phyloP scores from a whole-genome alignment of 2,113 vertebrate genomes.

The Sebastes fasciatus region DNA sequence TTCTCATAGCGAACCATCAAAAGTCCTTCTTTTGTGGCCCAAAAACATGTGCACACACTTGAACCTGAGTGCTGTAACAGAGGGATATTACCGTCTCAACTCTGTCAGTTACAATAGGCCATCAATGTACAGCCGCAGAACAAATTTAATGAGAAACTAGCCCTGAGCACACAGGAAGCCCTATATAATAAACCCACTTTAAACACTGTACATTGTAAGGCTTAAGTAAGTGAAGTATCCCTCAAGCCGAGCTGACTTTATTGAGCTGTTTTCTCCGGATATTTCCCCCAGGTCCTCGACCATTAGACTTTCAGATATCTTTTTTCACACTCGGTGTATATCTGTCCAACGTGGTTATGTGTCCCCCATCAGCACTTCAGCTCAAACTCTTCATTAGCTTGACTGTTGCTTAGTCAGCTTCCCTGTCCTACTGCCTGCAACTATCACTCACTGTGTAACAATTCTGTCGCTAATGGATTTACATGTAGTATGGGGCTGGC shows the following conservation, averaged over 20 bases:
- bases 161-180: slow-evolving; percentile 24
- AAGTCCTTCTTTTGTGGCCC: not conserved
- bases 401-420: slow-evolving; percentile 73
- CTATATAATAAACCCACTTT: not conserved
- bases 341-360: slow-evolving; percentile 67
- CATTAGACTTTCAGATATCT: slow-evolving; percentile 44
- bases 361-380: slow-evolving; percentile 66
- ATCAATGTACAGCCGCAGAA: slow-evolving; percentile 5
- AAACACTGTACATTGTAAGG: slow-evolving; percentile 14
- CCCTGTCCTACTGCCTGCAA: slow-evolving; percentile 67
- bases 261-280: slow-evolving; percentile 34
- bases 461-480: slow-evolving; percentile 48
- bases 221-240: slow-evolving; percentile 20
- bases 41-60: not conserved
- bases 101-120: slow-evolving; percentile 14
- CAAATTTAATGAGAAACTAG: slow-evolving; percentile 32
- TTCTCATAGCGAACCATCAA: slow-evolving; percentile 2
- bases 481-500: slow-evolving; percentile 55
- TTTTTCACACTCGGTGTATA: slow-evolving; percentile 47
- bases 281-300: slow-evolving; percentile 51
- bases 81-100: slow-evolving; percentile 2
- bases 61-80: slow-evolving; percentile 9
- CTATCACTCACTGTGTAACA: slow-evolving; percentile 62
- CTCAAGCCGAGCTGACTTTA: slow-evolving; percentile 24
- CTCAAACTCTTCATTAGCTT: slow-evolving; percentile 64